Base-by-base conservation (phyloP, 2,113 vertebrate species). In the Coregonus clupeaformis region DNA sequence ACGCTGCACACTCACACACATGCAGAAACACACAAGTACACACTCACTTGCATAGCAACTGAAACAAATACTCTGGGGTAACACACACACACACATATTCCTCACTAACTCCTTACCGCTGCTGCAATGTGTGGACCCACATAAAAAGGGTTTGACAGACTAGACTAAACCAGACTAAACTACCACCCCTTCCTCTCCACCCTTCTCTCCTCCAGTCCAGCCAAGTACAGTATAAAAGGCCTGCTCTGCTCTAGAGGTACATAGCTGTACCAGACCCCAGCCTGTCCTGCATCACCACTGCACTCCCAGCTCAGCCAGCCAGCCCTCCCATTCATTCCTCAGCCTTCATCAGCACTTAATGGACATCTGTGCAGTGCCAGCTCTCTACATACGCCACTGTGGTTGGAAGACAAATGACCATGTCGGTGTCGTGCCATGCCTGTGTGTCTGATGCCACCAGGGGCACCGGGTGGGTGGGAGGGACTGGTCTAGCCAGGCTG, bases 291-390 rank as follows among this genome's bases (percentile, higher is more conserved):
- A 27, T 27, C 1, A 45, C 42, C 42, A 5, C 14, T 14, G 18
- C 32, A 45, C 52, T 60, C 52, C 45, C 42, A 30, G 57, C 32
- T 7, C 24, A 45, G 32, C 72, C 24, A 42, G 32, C 71, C 86
- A 72, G 69, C 82, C 83, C 89, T 88, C 90, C 88, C 49, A 18
- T 14, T 18, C 49, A 52, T 52, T 14, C 49, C 49, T 52, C 49
- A 49, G 36, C 6, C 36, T 36, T 36, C 36, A 36, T 91, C 92
- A 91, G 91, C 91, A 91, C 87, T 91, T 91, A 90, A 89, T 76
- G 87, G 88, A 92, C 90, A 91, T 92, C 91, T 91, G 91, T 89
- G 89, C 90, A 69, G 89, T 90, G 89, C 91, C 89, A 90, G 88
- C 84, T 82, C 85, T 80, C 87, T 89, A 89, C 88, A 83, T 90